Conservation (phyloP, 2,888 invertebrate genomes). For the Leptopilina drosophilae region DNA sequence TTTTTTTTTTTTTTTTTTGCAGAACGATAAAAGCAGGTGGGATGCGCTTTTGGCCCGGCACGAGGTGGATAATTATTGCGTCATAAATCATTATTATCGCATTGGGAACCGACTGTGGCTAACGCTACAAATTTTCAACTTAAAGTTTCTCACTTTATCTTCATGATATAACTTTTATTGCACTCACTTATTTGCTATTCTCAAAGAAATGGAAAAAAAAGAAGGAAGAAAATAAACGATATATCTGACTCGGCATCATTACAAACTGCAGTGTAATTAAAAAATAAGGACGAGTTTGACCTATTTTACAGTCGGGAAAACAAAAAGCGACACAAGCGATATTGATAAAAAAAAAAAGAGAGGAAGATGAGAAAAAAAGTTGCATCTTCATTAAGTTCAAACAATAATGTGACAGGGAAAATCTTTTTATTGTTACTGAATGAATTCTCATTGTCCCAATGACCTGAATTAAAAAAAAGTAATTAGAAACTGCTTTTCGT, state of each 20-base stretch:
- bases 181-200: slow-evolving; percentile 3
- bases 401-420: not conserved
- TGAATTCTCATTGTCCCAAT: too few relatives aligned
- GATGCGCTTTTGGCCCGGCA: slow-evolving; percentile 45
- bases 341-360: not conserved
- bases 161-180: slow-evolving; percentile 53
- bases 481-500: too few relatives aligned
- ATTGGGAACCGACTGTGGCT: slow-evolving; percentile 41
- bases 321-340: not conserved
- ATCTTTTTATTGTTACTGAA: not conserved
- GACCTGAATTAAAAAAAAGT: too few relatives aligned
- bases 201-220: too few relatives aligned
- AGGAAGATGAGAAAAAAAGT: too few relatives aligned
- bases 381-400: slow-evolving; percentile 5
- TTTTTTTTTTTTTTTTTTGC: too few relatives aligned
- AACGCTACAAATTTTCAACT: slow-evolving; percentile 45
- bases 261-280: not conserved
- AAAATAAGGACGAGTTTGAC: slow-evolving; percentile 43
- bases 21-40: slow-evolving; percentile 45
- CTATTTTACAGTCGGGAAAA: slow-evolving; percentile 15
- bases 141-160: slow-evolving; percentile 56
- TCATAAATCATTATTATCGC: slow-evolving; percentile 62
- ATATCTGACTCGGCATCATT: not conserved
- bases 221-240: too few relatives aligned
- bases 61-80: slow-evolving; percentile 62